A percentile compares a stretch with the other conserved stretches of the same genome.
These are phyloP conservation scores for Eidolon dupreanum DNA, from an alignment of 2,797 vertebrate genomes.

Conservation along the genomic window DNA sequence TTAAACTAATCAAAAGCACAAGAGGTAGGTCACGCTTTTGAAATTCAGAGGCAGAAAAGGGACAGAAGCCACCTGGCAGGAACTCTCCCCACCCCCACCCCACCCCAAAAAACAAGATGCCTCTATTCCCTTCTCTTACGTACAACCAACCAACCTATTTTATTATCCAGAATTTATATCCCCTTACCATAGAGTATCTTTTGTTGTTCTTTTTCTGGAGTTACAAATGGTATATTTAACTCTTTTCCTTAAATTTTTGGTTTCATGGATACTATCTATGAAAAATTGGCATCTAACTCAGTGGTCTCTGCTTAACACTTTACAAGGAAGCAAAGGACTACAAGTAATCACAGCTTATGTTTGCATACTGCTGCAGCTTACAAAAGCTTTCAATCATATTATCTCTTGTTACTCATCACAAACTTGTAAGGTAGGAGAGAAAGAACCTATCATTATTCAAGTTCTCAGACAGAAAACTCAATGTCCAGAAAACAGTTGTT, in stretches of 20 bases:
- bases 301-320: background rate
- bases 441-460: background rate
- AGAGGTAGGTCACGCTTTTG: constrained; percentile 60
- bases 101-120: background rate
- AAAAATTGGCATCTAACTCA: background rate
- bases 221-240: background rate
- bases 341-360: background rate
- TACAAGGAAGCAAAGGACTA: background rate
- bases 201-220: background rate
- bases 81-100: background rate
- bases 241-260: background rate
- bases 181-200: background rate
- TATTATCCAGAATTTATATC: background rate
- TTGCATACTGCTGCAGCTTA: background rate
- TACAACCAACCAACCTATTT: background rate
- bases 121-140: background rate
- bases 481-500: background rate
- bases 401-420: background rate
- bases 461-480: background rate
- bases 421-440: background rate
- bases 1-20: constrained; percentile 70
- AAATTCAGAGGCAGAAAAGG: constrained; percentile 45
- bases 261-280: background rate
- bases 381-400: background rate
- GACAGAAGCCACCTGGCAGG: constrained; percentile 55